Base-by-base conservation (phyloP, 2,888 invertebrate genomes). In the Aphrophora alni region DNA sequence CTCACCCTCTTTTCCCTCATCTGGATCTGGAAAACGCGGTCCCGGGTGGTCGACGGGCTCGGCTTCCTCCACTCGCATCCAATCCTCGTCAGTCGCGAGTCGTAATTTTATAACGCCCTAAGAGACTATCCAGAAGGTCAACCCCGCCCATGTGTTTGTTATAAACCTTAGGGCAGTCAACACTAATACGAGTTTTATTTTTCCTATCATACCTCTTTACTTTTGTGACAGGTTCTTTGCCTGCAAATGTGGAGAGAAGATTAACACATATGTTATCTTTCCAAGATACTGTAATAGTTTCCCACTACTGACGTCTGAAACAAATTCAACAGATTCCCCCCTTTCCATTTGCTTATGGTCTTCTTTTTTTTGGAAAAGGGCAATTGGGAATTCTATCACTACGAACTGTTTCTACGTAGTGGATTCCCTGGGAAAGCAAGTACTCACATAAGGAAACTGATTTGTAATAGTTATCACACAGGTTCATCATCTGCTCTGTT, bases 111-210 rank as follows among this genome's bases (percentile, higher is more conserved):
- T 86, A 87, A 8, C 82, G 80, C n/a, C 85, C 85, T 82, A 87
- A 83, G 73, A 86, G 82, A 27, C 86, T 85, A 69, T 87, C 86
- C 44, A 84, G 72, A 1, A 86, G 59, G 80, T 87, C 85, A 78
- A 87, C 85, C 2, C 86, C 87, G 0, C 86, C 84, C 83, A 86
- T 87, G 81, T 85, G 82, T 38, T 82, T 82, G 74, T 86, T 87
- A 82, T 86, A 87, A 7, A 87, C 77, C 80, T 82, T 77, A 21
- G 87, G 87, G 72, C 86, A 86, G 17, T 82, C 33, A 5, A 86
- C 81, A 17, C 82, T 21, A 71, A 85, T 78, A 51, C 80, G 78
- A 78, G 78, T 73, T 75, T 75, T 77, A 8, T 77, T 74, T 71
- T 77, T 80, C 82, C 80, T 85, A 77, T 70, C 70, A 80, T 78